Base-by-base conservation (phyloP, 2,113 vertebrate species). In the Condylura cristata region DNA sequence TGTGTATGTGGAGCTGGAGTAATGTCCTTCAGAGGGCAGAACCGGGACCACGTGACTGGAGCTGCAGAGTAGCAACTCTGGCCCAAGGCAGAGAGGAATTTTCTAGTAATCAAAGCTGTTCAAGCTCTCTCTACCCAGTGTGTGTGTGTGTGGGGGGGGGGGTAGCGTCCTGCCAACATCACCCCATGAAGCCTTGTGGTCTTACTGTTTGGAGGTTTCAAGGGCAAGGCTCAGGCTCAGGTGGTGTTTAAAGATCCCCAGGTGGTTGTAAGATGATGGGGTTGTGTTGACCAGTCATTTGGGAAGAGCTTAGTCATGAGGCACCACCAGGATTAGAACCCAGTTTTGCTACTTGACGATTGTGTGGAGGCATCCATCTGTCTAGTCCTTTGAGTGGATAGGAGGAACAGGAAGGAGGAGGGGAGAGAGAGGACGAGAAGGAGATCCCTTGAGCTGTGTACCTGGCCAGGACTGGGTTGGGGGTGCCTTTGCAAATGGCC, bases 131-230 rank as follows among this genome's bases (percentile, higher is more conserved):
- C 44, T n/a, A n/a, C n/a, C n/a, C n/a, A n/a, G n/a, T n/a, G n/a
- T n/a, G 20, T 56, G 26, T 9, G 32, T 2, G 14, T 14, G 24
- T 71, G 51, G 41, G 32, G 30, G 63, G 63, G n/a, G n/a, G n/a
- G n/a, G n/a, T n/a, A n/a, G n/a, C n/a, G n/a, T n/a, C n/a, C n/a
- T 8, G 2, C 17, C 18, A 32, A 26, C 12, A 1, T 37, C 0
- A 13, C 41, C 28, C 51, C 34, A 37, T 86, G 46, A 86, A 51
- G 17, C 37, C 44, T 0, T 4, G 17, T 53, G 30, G 24, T 66
- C 18, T 1, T 6, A 4, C n/a, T 75, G 11, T n/a, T 58, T 18
- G 9, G 71, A 53, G 79, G 30, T n/a, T 24, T n/a, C 6, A 12
- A 20, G 44, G 48, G 39, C 1, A 10, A 32, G 17, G 30, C 30